These are phyloP conservation scores for Tachina grossa DNA, from an alignment of 2,888 invertebrate genomes.

Conservation along the genomic window DNA sequence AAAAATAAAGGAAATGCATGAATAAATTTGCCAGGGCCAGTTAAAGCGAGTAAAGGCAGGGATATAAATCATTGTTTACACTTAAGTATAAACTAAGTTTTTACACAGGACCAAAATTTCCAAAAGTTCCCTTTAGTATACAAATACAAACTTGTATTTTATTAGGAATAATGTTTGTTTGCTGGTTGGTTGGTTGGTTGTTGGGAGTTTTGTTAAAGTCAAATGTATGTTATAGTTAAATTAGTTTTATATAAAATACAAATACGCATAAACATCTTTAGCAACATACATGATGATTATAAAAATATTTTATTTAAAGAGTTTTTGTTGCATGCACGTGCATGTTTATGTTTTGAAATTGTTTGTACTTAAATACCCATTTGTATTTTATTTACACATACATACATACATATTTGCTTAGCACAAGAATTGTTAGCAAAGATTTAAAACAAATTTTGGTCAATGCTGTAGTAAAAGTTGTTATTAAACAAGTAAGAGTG, in stretches of 20 bases:
- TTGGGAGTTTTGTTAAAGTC: slow-evolving; percentile 49
- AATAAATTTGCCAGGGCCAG: slow-evolving; percentile 33
- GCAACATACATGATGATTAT: background rate
- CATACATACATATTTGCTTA: slow-evolving; percentile 20
- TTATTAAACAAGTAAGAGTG: no score
- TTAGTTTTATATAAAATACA: slow-evolving; percentile 39
- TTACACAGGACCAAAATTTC: slow-evolving; percentile 39
- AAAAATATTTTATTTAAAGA: slow-evolving; percentile 17
- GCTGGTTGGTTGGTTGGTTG: background rate
- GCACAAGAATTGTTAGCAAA: slow-evolving; percentile 66
- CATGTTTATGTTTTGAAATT: background rate
- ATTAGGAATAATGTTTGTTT: background rate
- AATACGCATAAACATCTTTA: background rate
- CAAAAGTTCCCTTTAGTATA: slow-evolving; percentile 48
- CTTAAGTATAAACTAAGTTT: slow-evolving; percentile 56
- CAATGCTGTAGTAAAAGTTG: slow-evolving; percentile 59
- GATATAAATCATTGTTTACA: slow-evolving; percentile 68
- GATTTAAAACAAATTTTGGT: slow-evolving; percentile 70
- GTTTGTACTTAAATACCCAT: slow-evolving; percentile 15
- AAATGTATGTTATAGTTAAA: slow-evolving; percentile 54
- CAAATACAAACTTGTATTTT: slow-evolving; percentile 19
- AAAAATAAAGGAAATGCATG: background rate
- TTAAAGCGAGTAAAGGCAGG: slow-evolving; percentile 35
- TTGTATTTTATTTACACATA: slow-evolving; percentile 6
- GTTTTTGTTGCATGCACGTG: background rate